Base-by-base conservation (phyloP, 1,140 invertebrate species). In the Telenomus remus region DNA sequence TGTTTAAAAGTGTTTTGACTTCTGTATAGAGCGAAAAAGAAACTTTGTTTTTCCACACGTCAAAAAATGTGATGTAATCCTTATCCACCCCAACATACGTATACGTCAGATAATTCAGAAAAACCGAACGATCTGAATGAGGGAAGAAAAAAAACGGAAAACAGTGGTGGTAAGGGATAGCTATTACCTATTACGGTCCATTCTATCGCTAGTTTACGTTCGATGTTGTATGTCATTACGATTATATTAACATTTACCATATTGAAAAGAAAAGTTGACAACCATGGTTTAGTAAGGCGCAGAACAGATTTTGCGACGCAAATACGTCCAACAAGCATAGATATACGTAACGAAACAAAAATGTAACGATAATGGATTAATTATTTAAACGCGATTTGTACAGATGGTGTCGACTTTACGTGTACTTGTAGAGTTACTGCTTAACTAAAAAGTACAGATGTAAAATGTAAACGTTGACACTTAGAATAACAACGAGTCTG, bases 281-380 rank as follows among this genome's bases (percentile, higher is more conserved):
- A 81, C 61, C 57, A 70, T 74, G 37, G 79, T 68, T 77, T 78
- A 79, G 69, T 48, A 66, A 81, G 74, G 69, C 56, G 78, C 65
- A 60, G 55, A 76, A 74, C 75, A 69, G 73, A 65, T 80, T 79
- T 84, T 82, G 79, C 81, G 81, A 81, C 82, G 83, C 83, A 82
- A 80, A 86, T 84, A 85, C 84, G 84, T 85, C 84, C 82, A 81
- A 84, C 78, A 84, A 84, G 77, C 79, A 84, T 82, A 82, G 81
- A 85, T 84, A 85, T 84, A 86, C 82, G 83, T 84, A 85, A 85
- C 19, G 6, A 27, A n/a, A n/a, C n/a, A n/a, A 48, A 76, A 71
- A 61, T 74, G 72, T 80, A 79, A 80, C 79, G 78, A 79, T 80
- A 79, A 81, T 66, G 74, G 71, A 64, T 76, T 79, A 77, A 81